phyloP scores from a whole-genome alignment of 2,797 vertebrate species.

The Bufotes viridis region DNA sequence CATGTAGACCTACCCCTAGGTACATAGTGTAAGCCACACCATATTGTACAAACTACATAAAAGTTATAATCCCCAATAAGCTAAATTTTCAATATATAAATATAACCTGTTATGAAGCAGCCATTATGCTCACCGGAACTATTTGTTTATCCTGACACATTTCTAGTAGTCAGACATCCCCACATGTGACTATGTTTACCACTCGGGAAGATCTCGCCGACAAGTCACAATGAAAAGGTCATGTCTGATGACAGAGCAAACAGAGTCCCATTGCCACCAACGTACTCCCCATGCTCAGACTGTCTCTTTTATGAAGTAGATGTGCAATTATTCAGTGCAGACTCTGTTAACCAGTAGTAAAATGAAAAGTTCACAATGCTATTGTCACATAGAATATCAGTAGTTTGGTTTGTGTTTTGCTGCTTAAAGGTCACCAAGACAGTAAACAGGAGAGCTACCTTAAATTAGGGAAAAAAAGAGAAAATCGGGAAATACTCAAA shows the following conservation, averaged over 20 bases:
- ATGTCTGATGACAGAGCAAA: conserved; percentile 14
- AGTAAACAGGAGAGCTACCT: not conserved
- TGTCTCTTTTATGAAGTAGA: conserved; percentile 15
- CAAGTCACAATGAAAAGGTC: conserved; percentile 46
- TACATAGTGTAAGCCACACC: no score
- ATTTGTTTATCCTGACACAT: not conserved
- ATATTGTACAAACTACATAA: no score
- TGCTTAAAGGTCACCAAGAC: conserved; percentile 51
- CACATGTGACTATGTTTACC: not conserved
- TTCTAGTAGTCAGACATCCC: not conserved
- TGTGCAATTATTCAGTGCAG: conserved; percentile 1
- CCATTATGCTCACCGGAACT: not conserved
- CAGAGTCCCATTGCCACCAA: not conserved
- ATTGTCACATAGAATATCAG: conserved; percentile 51
- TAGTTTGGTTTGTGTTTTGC: conserved; percentile 20
- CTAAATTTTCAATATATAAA: no score
- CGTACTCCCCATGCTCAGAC: not conserved
- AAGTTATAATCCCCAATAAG: not conserved
- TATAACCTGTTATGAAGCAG: not conserved
- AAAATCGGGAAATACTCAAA: conserved; percentile 1
- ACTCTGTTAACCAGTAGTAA: conserved; percentile 41
- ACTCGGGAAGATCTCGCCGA: conserved; percentile 3
- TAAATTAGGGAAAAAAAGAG: not conserved
- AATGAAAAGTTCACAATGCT: conserved; percentile 55
- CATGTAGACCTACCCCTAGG: no score